Conservation (phyloP, 2,113 vertebrate species). For the Nycticryphes semicollaris region DNA sequence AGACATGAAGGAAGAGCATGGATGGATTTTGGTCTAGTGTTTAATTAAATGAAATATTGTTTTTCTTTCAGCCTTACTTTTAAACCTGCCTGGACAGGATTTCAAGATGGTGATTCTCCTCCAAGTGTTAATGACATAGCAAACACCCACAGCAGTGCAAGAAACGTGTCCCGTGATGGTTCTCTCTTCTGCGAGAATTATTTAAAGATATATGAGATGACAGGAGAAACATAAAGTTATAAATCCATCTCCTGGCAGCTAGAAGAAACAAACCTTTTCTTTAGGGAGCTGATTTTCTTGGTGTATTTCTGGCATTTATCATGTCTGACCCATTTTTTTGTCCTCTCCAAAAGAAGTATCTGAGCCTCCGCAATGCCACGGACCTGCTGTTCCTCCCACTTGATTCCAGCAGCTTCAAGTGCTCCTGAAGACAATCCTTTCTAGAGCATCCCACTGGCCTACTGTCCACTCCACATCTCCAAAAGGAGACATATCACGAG, state of each 20-base stretch:
- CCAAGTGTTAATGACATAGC: slow-evolving; percentile 49
- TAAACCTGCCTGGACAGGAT: slow-evolving; percentile 46
- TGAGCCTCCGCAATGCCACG: neutral
- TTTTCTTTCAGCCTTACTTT: neutral
- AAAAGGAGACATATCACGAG: neutral
- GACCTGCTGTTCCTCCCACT: neutral
- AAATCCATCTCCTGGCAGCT: neutral
- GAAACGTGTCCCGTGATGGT: neutral
- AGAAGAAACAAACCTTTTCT: neutral
- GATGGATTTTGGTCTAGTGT: neutral
- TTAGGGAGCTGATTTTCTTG: neutral
- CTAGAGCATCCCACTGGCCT: neutral
- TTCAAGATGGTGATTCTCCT: slow-evolving; percentile 26
- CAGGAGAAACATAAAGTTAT: neutral
- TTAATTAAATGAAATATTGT: neutral
- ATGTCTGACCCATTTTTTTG: neutral
- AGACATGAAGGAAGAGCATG: neutral
- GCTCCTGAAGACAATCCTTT: neutral
- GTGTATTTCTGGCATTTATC: neutral
- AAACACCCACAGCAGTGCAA: slow-evolving; percentile 35
- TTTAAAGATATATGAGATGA: neutral
- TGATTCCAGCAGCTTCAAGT: neutral
- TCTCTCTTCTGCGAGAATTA: slow-evolving; percentile 3
- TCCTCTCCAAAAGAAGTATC: neutral
- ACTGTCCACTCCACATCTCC: neutral